These are phyloP conservation scores for Apis dorsata DNA, from an alignment of 1,140 invertebrate species.

Conservation along the genomic window DNA sequence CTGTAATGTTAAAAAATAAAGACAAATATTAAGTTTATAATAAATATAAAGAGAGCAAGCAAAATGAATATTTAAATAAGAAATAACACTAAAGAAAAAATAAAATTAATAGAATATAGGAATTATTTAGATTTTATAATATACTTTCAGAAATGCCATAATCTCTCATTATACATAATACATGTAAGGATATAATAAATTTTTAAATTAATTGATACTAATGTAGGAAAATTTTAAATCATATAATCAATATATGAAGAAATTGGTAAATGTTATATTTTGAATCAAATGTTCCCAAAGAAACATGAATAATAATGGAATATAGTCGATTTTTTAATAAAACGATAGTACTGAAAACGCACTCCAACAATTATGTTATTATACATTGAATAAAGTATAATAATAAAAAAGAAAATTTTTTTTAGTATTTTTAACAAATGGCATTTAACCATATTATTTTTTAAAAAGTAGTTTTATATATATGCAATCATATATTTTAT, in stretches of 20 bases:
- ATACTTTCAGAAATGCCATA: neutral
- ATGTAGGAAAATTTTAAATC: slow-evolving; percentile 17
- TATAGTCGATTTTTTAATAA: neutral
- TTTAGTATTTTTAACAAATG: slow-evolving; percentile 3
- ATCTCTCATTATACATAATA: neutral
- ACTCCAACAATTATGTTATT: slow-evolving; percentile 33
- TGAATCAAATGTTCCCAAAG: neutral
- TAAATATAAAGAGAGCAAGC: slow-evolving; percentile 9
- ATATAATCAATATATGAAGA: neutral
- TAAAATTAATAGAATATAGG: neutral
- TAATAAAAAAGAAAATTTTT: slow-evolving; percentile 23
- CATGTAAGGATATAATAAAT: neutral
- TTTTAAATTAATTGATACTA: slow-evolving; percentile 38
- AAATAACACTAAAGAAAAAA: neutral
- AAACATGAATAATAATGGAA: neutral
- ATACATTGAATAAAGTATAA: slow-evolving; percentile 13
- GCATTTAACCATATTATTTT: slow-evolving; percentile 9
- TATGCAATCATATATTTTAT: slow-evolving; percentile 10
- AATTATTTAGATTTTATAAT: slow-evolving; percentile 1
- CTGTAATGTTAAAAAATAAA: neutral
- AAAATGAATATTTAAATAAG: neutral
- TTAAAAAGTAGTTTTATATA: neutral
- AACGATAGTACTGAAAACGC: neutral
- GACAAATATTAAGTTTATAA: neutral
- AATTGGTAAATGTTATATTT: slow-evolving; percentile 7